Conservation (phyloP, 2,888 invertebrate genomes). For the Ptychoptera contaminata region DNA sequence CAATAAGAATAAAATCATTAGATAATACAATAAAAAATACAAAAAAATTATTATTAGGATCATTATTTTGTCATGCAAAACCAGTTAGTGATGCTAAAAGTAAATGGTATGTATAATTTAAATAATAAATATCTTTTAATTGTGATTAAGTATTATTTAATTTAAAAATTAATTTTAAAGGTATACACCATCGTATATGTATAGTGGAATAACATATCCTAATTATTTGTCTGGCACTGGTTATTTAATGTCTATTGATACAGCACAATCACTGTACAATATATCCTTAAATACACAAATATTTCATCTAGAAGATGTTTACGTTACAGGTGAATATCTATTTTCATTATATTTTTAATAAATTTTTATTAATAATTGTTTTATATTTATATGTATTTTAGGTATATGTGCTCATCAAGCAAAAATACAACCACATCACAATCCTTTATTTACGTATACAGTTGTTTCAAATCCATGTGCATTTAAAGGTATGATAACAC, state of each 20-base stretch:
- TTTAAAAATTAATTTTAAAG: conserved; percentile 22
- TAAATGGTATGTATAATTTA: conserved; percentile 46
- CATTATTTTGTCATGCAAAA: conserved; percentile 59
- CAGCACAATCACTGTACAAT: conserved; percentile 46
- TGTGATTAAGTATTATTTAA: no score
- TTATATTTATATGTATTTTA: conserved; percentile 14
- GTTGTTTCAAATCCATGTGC: conserved; percentile 32
- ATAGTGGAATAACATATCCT: conserved; percentile 52
- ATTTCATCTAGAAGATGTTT: conserved; percentile 66
- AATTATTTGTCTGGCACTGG: conserved; percentile 70
- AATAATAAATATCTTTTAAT: background rate
- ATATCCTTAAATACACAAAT: conserved; percentile 51
- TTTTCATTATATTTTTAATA: conserved; percentile 4
- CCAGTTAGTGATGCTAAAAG: conserved; percentile 56
- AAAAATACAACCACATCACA: conserved; percentile 41
- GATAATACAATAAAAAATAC: conserved; percentile 23
- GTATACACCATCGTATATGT: conserved; percentile 71
- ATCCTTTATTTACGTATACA: conserved; percentile 41
- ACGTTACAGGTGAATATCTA: conserved; percentile 45
- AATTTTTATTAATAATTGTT: conserved; percentile 3
- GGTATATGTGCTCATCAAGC: conserved; percentile 47
- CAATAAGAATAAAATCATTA: conserved; percentile 18
- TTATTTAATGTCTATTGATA: conserved; percentile 55
- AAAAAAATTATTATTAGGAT: conserved; percentile 48
- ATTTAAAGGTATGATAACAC: conserved; percentile 35